A percentile compares a stretch with the other conserved stretches of the same genome.
Evolutionary conservation across 1,140 invertebrate species (phyloP).

Genomic region (Leucophenga varia): DNA sequence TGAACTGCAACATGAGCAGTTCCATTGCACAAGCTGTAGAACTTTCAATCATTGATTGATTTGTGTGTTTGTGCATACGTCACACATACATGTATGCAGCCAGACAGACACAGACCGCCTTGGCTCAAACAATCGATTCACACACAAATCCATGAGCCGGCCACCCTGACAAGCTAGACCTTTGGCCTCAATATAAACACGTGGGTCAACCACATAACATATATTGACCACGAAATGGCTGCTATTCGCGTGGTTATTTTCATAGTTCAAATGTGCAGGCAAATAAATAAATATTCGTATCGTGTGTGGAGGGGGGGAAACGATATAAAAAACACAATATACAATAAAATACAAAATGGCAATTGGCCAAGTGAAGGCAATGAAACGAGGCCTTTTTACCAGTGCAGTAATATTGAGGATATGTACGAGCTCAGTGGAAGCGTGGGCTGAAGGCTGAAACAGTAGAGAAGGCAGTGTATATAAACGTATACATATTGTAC

Average conservation of each 20-base stretch:
- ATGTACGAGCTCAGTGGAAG: no score
- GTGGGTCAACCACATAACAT: slow-evolving; percentile 34
- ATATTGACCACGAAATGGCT: slow-evolving; percentile 45
- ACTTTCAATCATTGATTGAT: not conserved
- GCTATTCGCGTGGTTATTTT: slow-evolving; percentile 40
- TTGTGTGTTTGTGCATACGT: not conserved
- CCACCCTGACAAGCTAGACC: slow-evolving; percentile 16
- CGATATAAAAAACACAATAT: slow-evolving; percentile 25
- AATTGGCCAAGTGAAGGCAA: slow-evolving; percentile 29
- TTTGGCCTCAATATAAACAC: slow-evolving; percentile 13
- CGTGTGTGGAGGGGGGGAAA: not conserved
- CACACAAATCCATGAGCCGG: slow-evolving; percentile 24
- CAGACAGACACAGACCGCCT: slow-evolving; percentile 5
- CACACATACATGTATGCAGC: slow-evolving; percentile 4
- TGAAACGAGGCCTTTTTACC: slow-evolving; percentile 7
- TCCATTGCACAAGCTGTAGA: not conserved
- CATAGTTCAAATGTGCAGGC: slow-evolving; percentile 41
- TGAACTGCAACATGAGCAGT: not conserved
- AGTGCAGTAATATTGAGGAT: no score
- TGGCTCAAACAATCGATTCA: slow-evolving; percentile 6
- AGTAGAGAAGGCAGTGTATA: not conserved
- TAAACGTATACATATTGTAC: not conserved
- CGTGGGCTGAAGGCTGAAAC: not conserved
- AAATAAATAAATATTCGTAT: slow-evolving; percentile 49
- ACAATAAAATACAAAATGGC: slow-evolving; percentile 38